Percentiles rank a stretch among this genome's conserved stretches.
Conservation (phyloP, 2,888 invertebrate genomes). For the Gasteruption jaculator region DNA sequence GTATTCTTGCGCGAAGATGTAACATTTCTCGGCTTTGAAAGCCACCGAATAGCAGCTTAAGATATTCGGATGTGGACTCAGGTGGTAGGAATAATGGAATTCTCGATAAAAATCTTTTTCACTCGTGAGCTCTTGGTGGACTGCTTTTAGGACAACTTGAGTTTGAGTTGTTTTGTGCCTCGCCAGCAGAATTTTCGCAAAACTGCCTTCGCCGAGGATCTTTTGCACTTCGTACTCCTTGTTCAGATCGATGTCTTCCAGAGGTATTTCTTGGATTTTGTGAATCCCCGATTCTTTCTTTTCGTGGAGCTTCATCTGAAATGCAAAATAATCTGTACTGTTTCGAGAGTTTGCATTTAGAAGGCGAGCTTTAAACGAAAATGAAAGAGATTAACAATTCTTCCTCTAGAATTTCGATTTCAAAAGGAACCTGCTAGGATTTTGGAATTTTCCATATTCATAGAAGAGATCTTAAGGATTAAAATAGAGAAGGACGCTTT, state of each 20-base stretch:
- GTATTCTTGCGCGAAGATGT: slow-evolving; percentile 68
- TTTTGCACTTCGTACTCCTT: slow-evolving; percentile 64
- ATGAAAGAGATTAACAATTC: slow-evolving; percentile 16
- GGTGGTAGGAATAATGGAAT: slow-evolving; percentile 72
- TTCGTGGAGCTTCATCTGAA: slow-evolving; percentile 49
- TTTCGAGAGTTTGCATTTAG: no score
- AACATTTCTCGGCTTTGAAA: slow-evolving; percentile 59
- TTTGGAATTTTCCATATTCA: no score
- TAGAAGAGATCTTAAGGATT: no score
- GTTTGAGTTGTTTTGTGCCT: slow-evolving; percentile 58
- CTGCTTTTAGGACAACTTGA: slow-evolving; percentile 66
- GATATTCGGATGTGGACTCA: slow-evolving; percentile 74
- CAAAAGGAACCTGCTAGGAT: no score
- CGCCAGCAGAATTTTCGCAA: slow-evolving; percentile 65
- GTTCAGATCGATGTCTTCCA: slow-evolving; percentile 55
- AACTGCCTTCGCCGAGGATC: slow-evolving; percentile 66
- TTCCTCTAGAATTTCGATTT: slow-evolving; percentile 9
- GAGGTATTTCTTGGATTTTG: slow-evolving; percentile 55
- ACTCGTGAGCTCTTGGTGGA: slow-evolving; percentile 59
- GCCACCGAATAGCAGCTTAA: slow-evolving; percentile 72
- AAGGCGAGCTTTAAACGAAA: no score
- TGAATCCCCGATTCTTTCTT: slow-evolving; percentile 52
- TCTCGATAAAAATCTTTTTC: slow-evolving; percentile 68
- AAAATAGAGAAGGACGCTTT: no score
- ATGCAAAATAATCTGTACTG: slow-evolving; percentile 13